Conservation (phyloP, 2,888 invertebrate genomes). For the Ochlodes sylvanus region DNA sequence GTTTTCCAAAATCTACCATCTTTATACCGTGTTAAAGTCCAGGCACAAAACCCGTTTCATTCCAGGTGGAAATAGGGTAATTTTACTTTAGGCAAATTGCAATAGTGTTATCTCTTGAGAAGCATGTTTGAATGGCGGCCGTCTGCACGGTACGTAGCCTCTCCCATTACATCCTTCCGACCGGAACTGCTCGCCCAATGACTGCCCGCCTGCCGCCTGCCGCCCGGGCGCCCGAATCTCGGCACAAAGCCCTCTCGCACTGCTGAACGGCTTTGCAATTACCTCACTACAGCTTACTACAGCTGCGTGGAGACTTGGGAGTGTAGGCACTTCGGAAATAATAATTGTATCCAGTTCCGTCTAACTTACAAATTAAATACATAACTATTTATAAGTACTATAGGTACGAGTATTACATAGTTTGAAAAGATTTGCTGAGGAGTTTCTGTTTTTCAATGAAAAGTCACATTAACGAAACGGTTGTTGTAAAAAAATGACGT, state of each 20-base stretch:
- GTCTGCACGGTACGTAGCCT: neutral
- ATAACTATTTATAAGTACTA: too few species aligned
- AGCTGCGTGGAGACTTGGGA: too few species aligned
- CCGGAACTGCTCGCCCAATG: slow-evolving; percentile 15
- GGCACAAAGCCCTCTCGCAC: slow-evolving; percentile 21
- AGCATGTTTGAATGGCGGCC: slow-evolving; percentile 4
- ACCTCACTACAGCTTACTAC: neutral
- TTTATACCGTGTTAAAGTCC: neutral
- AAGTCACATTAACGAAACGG: too few species aligned
- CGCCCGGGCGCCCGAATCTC: slow-evolving; percentile 10
- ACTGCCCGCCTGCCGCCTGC: neutral
- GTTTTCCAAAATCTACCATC: neutral
- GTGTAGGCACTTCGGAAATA: too few species aligned
- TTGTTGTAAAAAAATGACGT: too few species aligned
- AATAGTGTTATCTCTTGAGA: slow-evolving; percentile 1
- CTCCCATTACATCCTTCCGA: slow-evolving; percentile 21
- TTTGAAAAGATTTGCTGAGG: too few species aligned
- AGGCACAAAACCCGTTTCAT: slow-evolving; percentile 1
- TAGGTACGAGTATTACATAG: too few species aligned
- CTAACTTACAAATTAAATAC: too few species aligned
- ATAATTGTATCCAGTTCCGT: too few species aligned
- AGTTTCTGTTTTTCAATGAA: too few species aligned
- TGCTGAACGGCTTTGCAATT: slow-evolving; percentile 5
- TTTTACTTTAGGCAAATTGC: slow-evolving; percentile 11
- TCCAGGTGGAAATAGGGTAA: slow-evolving; percentile 3